Percentiles rank a stretch among this genome's conserved stretches.
These are phyloP conservation scores for Artibeus jamaicensis DNA, from an alignment of 2,797 vertebrate species.

Conservation along the genomic window DNA sequence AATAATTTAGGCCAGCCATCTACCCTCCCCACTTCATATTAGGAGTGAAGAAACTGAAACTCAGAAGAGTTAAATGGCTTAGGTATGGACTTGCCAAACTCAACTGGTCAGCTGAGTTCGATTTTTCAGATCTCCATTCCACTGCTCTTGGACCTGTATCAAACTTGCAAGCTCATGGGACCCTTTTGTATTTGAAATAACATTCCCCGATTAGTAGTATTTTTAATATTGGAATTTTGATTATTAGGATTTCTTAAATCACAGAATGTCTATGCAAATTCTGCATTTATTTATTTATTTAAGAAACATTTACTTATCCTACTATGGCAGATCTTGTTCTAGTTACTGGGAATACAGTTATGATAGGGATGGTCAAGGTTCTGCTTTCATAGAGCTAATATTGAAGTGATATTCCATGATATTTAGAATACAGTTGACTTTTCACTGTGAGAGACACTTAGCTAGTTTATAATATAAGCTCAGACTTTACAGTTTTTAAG, in stretches of 20 bases:
- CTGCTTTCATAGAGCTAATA: background rate
- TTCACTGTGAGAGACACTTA: background rate
- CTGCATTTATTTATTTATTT: background rate
- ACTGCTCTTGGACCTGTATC: background rate
- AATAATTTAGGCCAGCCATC: background rate
- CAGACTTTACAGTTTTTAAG: slow-evolving; percentile 52
- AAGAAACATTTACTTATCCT: background rate
- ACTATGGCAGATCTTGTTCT: background rate
- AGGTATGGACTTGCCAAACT: background rate
- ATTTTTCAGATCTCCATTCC: background rate
- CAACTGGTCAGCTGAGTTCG: background rate
- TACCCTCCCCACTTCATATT: background rate
- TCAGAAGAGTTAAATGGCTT: background rate
- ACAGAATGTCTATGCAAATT: background rate
- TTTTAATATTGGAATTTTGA: background rate
- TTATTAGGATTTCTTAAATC: background rate
- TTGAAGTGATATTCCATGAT: background rate
- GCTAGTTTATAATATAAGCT: background rate
- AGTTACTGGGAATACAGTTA: background rate
- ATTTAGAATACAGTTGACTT: background rate
- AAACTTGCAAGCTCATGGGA: background rate
- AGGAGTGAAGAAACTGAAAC: background rate
- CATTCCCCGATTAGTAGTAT: background rate
- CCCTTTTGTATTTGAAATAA: slow-evolving; percentile 15
- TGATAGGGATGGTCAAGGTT: background rate